Conservation (phyloP, 2,888 invertebrate genomes). For the Acanthococcus lagerstroemiae region DNA sequence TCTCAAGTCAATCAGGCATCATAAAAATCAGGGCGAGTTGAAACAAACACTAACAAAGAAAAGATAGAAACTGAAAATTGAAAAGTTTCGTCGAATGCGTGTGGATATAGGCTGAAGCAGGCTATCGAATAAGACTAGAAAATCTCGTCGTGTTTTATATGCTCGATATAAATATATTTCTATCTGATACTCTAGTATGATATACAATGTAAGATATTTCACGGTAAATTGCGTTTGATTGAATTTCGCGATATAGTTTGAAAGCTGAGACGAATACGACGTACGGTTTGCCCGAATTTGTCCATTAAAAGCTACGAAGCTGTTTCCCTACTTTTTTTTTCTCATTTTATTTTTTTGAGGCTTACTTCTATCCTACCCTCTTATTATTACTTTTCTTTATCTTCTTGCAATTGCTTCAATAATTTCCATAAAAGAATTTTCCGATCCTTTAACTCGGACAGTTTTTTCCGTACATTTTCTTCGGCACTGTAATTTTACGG, state of each 20-base stretch:
- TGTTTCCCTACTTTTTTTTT: slow-evolving; percentile 23
- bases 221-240: slow-evolving; percentile 35
- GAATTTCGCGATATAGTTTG: slow-evolving; percentile 31
- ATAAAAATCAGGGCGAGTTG: too few species aligned
- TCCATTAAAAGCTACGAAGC: slow-evolving; percentile 23
- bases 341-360: slow-evolving; percentile 19
- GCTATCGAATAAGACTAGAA: not conserved
- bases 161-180: slow-evolving; percentile 8
- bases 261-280: slow-evolving; percentile 15
- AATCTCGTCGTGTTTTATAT: not conserved
- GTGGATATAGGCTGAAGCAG: too few species aligned
- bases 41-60: too few species aligned
- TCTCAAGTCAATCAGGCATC: too few species aligned
- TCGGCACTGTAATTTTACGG: too few species aligned
- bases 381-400: slow-evolving; percentile 15
- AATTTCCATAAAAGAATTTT: slow-evolving; percentile 22
- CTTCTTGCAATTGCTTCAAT: slow-evolving; percentile 24
- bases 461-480: too few species aligned
- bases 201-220: slow-evolving; percentile 33
- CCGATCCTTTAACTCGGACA: not conserved
- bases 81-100: too few species aligned
- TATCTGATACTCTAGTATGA: slow-evolving; percentile 26
- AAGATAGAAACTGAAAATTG: too few species aligned
- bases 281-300: slow-evolving; percentile 20
- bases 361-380: slow-evolving; percentile 25